Percentiles rank a stretch among this genome's conserved stretches.
Evolutionary conservation across 64 coral and sea anemone species (phyloP).

Genomic region (Montipora cactus): DNA sequence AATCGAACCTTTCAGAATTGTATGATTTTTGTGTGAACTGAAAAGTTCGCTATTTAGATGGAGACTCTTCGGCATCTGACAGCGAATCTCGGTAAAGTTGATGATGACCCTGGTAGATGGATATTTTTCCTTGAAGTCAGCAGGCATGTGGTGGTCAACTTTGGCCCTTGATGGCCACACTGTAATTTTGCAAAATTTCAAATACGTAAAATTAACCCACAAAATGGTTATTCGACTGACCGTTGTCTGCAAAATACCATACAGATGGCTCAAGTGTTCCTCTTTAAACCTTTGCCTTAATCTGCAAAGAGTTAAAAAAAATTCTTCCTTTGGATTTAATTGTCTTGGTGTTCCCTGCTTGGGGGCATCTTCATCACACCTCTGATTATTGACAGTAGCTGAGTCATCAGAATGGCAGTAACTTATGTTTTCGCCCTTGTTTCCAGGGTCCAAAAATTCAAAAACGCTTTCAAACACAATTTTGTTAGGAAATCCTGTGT

Average conservation of each 20-base stretch:
- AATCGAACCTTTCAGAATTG: neutral
- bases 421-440: too few species aligned
- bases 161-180: neutral
- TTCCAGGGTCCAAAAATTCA: too few species aligned
- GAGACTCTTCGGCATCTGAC: neutral
- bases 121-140: slow-evolving; percentile 13
- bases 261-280: neutral
- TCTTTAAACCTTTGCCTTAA: neutral
- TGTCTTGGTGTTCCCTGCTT: too few species aligned
- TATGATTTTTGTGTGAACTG: neutral
- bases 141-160: slow-evolving; percentile 4
- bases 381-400: too few species aligned
- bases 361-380: too few species aligned
- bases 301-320: neutral
- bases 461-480: too few species aligned
- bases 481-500: too few species aligned
- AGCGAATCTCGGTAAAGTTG: neutral
- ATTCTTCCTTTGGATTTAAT: too few species aligned
- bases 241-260: neutral
- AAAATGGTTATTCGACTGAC: slow-evolving; percentile 8
- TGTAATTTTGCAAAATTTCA: neutral
- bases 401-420: neutral
- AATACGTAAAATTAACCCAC: slow-evolving; percentile 9
- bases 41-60: slow-evolving; percentile 11
- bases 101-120: neutral